Percentiles rank a stretch among this genome's conserved stretches.
These are phyloP conservation scores for Caradrina clavipalpis DNA, from an alignment of 2,888 invertebrate species.

Conservation along the genomic window DNA sequence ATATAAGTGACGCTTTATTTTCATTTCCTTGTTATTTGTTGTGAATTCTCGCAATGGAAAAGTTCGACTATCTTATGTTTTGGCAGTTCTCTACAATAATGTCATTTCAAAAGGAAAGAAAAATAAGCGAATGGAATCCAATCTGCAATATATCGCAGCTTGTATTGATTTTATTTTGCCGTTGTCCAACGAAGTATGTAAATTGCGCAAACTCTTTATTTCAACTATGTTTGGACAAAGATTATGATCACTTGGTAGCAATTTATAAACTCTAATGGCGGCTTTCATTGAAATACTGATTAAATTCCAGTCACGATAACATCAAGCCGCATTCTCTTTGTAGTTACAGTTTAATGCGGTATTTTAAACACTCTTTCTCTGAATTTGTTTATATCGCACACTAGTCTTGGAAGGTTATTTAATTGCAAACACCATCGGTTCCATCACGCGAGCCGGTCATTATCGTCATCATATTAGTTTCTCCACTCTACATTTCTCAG, in stretches of 20 bases:
- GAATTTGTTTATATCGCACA: conserved; percentile 55
- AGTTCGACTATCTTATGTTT: neutral
- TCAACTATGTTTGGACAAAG: conserved; percentile 53
- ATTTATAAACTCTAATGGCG: conserved; percentile 54
- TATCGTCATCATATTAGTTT: conserved; percentile 42
- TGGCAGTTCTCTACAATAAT: neutral
- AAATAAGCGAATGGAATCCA: neutral
- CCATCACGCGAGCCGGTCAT: conserved; percentile 60
- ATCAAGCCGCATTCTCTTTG: conserved; percentile 46
- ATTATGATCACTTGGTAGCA: conserved; percentile 39
- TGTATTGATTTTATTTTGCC: conserved; percentile 1
- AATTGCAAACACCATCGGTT: conserved; percentile 57
- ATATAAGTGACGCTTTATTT: conserved; percentile 27
- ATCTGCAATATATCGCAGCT: neutral
- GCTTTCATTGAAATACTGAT: conserved; percentile 55
- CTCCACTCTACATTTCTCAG: conserved; percentile 9
- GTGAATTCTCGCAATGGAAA: conserved; percentile 1
- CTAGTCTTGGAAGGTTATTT: conserved; percentile 50
- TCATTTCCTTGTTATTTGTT: conserved; percentile 28
- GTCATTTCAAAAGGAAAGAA: neutral
- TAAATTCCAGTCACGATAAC: conserved; percentile 58
- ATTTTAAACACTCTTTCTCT: conserved; percentile 52
- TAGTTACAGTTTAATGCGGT: conserved; percentile 31
- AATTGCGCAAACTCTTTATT: conserved; percentile 41
- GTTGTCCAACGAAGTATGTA: conserved; percentile 11